Conservation (phyloP, 2,797 vertebrate species). For the Melanitta fusca region DNA sequence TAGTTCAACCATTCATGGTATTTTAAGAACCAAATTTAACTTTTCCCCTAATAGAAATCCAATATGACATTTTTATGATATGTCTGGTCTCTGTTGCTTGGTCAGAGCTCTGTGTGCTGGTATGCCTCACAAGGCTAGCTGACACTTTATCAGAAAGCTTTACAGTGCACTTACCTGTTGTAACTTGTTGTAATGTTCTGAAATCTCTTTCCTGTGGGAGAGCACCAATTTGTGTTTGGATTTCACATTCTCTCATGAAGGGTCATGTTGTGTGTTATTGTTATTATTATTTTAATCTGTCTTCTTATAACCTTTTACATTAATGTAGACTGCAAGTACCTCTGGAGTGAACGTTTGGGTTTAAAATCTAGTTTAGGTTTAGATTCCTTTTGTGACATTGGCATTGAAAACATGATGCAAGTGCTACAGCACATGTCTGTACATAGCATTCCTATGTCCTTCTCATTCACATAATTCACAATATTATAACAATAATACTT, state of each 20-base stretch:
- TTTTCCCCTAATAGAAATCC: background rate
- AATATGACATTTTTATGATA: background rate
- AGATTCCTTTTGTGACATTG: background rate
- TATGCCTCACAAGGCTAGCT: background rate
- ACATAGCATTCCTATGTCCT: background rate
- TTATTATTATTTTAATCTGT: background rate
- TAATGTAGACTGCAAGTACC: background rate
- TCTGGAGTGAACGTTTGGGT: background rate
- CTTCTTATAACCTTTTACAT: background rate
- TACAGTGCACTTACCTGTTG: background rate
- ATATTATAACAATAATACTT: background rate
- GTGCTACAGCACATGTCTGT: background rate
- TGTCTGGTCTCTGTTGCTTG: background rate
- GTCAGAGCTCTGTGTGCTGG: background rate
- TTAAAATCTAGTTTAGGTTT: background rate
- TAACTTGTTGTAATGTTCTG: background rate
- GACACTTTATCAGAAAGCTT: background rate
- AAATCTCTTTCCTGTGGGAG: background rate
- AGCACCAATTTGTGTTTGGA: background rate
- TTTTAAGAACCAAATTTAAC: background rate
- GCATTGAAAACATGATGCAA: background rate
- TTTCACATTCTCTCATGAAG: background rate
- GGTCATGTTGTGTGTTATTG: background rate
- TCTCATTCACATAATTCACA: background rate
- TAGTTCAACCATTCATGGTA: background rate